Evolutionary conservation across 2,888 invertebrate species (phyloP), one percentile per base, ranked within the genome.

Genomic region (Epistrophella euchroma): DNA sequence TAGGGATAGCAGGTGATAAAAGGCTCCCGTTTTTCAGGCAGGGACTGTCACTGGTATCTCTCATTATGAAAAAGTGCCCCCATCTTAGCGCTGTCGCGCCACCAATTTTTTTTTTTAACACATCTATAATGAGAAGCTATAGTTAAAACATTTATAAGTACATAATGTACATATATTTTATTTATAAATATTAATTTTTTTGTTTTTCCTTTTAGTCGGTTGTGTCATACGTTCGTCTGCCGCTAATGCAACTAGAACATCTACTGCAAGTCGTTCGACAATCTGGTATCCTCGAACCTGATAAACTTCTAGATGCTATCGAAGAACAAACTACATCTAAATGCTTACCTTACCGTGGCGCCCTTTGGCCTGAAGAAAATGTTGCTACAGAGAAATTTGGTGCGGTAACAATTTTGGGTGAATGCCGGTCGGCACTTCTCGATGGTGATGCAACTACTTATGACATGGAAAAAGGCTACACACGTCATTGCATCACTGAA

Each of bases 221-320:
- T 81, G 91, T 96, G 80, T 94, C 94, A 78, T 94, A 94, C 89
- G 95, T 96, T 4, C 95, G 99, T 25, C 93, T 99, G 88, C 97
- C 98, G 4, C 94, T 99, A 79, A 97, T 99, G 95, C 95, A 95
- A 82, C 94, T 98, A 45, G 95, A 96, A 85, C 98, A 98, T 91
- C 93, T 99, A 88, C 93, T 99, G 88, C 96, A 96, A 84, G 95
- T 96, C 78, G 99, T 99, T 32, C 94, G 99, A 47, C 97, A 97
- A 0, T 96, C 98, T 55, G 94, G 95, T 43, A 94, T 99, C 58
- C 95, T 99, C 52, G 96, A 97, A 40, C 95, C 99, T 0, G 98
- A 99, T 92, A 95, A 96, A 91, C 95, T 99, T 89, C 94, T 99
- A 19, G 99, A 99, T 93, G 99, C 99, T 64, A 98, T 99, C 87